phyloP scores from a whole-genome alignment of 2,113 vertebrate genomes.

The Zosterops hypoxanthus region DNA sequence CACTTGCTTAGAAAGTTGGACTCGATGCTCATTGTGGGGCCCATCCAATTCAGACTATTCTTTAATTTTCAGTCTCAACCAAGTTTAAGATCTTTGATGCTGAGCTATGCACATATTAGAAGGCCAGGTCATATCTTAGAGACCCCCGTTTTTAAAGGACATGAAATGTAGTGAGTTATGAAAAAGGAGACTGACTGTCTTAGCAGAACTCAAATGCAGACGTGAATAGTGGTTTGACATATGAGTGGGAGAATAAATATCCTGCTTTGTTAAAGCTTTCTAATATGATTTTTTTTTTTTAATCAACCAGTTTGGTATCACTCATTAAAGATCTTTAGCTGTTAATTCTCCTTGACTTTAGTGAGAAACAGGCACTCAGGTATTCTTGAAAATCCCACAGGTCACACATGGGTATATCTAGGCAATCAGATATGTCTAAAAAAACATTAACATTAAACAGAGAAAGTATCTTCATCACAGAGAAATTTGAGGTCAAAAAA shows the following conservation, averaged over 20 bases:
- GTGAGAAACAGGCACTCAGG: neutral
- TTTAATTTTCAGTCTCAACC: neutral
- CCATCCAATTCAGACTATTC: neutral
- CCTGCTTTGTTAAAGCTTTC: neutral
- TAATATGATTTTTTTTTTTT: neutral
- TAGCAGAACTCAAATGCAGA: neutral
- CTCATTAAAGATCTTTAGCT: neutral
- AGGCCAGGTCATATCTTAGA: neutral
- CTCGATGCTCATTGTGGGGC: no score
- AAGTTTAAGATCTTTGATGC: neutral
- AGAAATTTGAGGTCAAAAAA: neutral
- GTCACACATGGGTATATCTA: neutral
- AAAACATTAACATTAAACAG: neutral
- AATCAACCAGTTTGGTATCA: neutral
- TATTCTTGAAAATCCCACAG: neutral
- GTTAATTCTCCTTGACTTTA: neutral
- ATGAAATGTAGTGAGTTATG: neutral
- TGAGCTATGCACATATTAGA: neutral
- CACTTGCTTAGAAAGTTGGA: neutral
- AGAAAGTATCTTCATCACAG: neutral
- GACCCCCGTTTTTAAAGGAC: neutral
- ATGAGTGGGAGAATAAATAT: neutral
- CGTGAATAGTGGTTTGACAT: neutral
- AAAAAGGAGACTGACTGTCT: neutral
- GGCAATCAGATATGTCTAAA: neutral